Percentiles rank a stretch among this genome's conserved stretches.
These are phyloP conservation scores for Pelvicachromis taeniatus DNA, from an alignment of 2,113 vertebrate genomes.

Conservation along the genomic window DNA sequence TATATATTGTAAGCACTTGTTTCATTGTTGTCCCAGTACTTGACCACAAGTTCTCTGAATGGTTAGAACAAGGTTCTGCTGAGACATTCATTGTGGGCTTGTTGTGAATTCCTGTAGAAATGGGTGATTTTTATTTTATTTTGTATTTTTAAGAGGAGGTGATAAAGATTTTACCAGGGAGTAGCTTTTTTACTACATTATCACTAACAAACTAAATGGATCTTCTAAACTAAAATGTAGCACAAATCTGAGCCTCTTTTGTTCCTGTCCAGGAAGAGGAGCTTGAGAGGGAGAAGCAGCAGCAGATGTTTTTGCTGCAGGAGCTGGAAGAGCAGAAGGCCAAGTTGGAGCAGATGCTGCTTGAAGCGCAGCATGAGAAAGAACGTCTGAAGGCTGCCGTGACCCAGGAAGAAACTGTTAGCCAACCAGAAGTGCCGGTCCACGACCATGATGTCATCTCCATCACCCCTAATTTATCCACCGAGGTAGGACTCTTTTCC, in stretches of 20 bases:
- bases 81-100: background rate
- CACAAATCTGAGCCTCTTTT: background rate
- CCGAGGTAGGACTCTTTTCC: background rate
- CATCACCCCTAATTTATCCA: background rate
- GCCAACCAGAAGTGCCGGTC: background rate
- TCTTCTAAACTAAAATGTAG: background rate
- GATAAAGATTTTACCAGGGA: background rate
- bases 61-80: background rate
- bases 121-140: background rate
- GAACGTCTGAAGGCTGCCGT: conserved; percentile 46
- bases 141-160: background rate
- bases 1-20: background rate
- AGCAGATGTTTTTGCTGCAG: conserved; percentile 81
- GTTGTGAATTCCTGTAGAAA: background rate
- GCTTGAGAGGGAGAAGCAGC: conserved; percentile 80
- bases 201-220: background rate
- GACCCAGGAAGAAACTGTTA: background rate
- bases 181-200: accelerated
- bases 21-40: background rate
- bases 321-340: conserved; percentile 81
- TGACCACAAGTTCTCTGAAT: background rate
- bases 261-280: conserved; percentile 71
- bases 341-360: conserved; percentile 75
- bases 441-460: background rate
- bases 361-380: conserved; percentile 69